Evolutionary conservation across 2,113 vertebrate genomes (phyloP).

Genomic region (Perca flavescens): DNA sequence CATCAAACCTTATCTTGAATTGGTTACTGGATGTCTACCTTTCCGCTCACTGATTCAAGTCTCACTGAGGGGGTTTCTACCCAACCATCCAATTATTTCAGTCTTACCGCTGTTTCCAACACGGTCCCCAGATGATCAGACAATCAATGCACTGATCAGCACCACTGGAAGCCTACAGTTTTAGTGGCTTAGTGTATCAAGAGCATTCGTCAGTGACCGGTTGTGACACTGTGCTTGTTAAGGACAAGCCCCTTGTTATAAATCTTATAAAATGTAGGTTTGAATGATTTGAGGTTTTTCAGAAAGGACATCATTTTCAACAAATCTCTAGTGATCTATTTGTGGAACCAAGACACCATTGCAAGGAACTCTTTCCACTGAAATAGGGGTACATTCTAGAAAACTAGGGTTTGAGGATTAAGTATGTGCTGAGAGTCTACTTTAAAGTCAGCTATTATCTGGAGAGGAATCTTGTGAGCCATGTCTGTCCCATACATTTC

Average conservation of each 20-base stretch:
- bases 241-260: background rate
- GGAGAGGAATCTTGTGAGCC: background rate
- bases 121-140: constrained; percentile 61
- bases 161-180: constrained; percentile 41
- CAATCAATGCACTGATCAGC: constrained; percentile 71
- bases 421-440: background rate
- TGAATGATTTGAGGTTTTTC: background rate
- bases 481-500: background rate
- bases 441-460: constrained; percentile 5
- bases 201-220: constrained; percentile 25
- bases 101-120: constrained; percentile 56
- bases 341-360: background rate
- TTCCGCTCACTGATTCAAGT: constrained; percentile 64
- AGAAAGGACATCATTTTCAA: background rate
- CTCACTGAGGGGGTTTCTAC: constrained; percentile 54
- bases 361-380: background rate
- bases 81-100: constrained; percentile 67
- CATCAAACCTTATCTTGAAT: constrained; percentile 9
- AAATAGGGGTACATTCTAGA: background rate
- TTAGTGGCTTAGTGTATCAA: constrained; percentile 29
- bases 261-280: background rate
- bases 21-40: constrained; percentile 18
- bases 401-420: background rate
- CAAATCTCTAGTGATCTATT: background rate
- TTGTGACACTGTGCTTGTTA: constrained; percentile 46